These are phyloP conservation scores for Scaptomyza graminum DNA, from an alignment of 1,140 invertebrate species.

Conservation along the genomic window DNA sequence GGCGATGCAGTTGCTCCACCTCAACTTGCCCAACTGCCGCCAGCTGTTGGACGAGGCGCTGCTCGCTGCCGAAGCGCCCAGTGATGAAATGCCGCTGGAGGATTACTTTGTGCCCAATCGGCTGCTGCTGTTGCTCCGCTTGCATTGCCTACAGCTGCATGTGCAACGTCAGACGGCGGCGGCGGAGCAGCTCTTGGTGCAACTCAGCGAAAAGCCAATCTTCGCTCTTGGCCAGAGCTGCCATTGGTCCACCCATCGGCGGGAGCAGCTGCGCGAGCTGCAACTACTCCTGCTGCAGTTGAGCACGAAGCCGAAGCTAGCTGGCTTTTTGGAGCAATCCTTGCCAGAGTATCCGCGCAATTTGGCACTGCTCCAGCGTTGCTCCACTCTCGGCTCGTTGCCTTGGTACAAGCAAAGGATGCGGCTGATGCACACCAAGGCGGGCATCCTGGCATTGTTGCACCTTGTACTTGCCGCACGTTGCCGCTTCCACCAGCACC, in stretches of 20 bases:
- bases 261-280: slow-evolving; percentile 85
- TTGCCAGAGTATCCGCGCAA: slow-evolving; percentile 86
- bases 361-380: slow-evolving; percentile 84
- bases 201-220: slow-evolving; percentile 56
- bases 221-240: not conserved
- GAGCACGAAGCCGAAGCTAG: slow-evolving; percentile 51
- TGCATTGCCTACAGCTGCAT: slow-evolving; percentile 47
- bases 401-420: slow-evolving; percentile 65
- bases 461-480: slow-evolving; percentile 60
- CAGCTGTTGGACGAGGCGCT: not conserved
- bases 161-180: slow-evolving; percentile 73
- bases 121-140: slow-evolving; percentile 35
- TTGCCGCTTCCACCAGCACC: slow-evolving; percentile 44
- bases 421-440: slow-evolving; percentile 44
- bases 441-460: slow-evolving; percentile 58
- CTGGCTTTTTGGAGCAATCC: slow-evolving; percentile 70
- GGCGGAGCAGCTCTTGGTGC: slow-evolving; percentile 77
- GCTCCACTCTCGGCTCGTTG: slow-evolving; percentile 40
- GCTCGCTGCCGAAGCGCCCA: not conserved
- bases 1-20: not conserved
- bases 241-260: slow-evolving; percentile 41
- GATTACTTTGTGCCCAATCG: slow-evolving; percentile 49
- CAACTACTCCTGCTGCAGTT: slow-evolving; percentile 83
- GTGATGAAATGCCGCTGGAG: slow-evolving; percentile 33
- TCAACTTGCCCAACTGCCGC: not conserved